Percentiles rank a stretch among this genome's conserved stretches.
phyloP scores from a whole-genome alignment of 2,888 invertebrate species.

The Apocheima hispidaria region DNA sequence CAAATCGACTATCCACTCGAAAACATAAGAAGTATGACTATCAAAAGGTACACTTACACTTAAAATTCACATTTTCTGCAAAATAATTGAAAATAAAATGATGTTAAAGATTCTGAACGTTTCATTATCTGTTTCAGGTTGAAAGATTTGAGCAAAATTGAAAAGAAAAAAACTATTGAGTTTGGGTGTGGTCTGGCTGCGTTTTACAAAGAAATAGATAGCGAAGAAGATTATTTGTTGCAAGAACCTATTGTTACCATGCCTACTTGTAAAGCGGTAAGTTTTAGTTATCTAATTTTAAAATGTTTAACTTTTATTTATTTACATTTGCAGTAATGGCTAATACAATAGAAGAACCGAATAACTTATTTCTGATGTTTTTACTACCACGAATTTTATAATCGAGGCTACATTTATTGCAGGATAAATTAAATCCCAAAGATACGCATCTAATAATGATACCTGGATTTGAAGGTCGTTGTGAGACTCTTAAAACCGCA shows the following conservation, averaged over 20 bases:
- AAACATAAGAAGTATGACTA: constrained; percentile 46
- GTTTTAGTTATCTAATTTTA: background rate
- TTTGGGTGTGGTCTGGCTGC: constrained; percentile 44
- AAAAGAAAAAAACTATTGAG: constrained; percentile 21
- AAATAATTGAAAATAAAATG: background rate
- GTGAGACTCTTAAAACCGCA: constrained; percentile 51
- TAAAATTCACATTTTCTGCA: background rate
- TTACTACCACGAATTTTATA: background rate
- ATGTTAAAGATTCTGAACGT: background rate
- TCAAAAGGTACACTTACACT: constrained; percentile 53
- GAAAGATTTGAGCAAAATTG: constrained; percentile 21
- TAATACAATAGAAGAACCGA: background rate
- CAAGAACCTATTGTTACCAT: constrained; percentile 55
- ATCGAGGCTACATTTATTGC: no score
- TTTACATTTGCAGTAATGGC: background rate
- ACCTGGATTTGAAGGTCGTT: constrained; percentile 67
- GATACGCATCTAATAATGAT: constrained; percentile 58
- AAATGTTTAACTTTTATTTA: background rate
- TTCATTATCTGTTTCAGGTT: constrained; percentile 17
- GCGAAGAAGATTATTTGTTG: constrained; percentile 52
- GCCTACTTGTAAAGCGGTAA: constrained; percentile 53
- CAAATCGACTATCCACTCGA: constrained; percentile 47
- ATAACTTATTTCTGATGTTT: background rate
- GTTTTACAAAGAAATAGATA: constrained; percentile 54
- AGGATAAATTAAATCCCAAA: constrained; percentile 55